Evolutionary conservation across 2,113 vertebrate genomes (phyloP), one percentile per base, ranked within the genome.

Genomic region (Forbesichthys agassizii): DNA sequence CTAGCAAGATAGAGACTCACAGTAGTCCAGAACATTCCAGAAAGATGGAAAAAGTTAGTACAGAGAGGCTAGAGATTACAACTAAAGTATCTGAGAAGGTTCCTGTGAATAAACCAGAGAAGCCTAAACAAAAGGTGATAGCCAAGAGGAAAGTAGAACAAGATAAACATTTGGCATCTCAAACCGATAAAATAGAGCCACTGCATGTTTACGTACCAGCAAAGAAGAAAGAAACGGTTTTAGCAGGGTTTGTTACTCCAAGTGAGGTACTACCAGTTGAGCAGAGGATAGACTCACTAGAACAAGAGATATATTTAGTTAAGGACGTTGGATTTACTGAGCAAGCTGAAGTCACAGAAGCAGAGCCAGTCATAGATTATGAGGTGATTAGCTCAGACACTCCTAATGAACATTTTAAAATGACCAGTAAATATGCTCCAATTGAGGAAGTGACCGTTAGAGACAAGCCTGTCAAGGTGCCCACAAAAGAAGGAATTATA

Each of bases 351-450:
- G 18, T 16, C 46, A 63, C 51, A 9, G 20, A 36, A 3, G 18
- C 56, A 9, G 53, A 73, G 42, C 48, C 68, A 4, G 9, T 33
- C 18, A 3, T 12, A 0, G 27, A 52, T 14, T n/a, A 68, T 1
- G 13, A 33, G 0, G 11, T 64, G 9, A 10, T n/a, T 1, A 64
- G 2, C 10, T 56, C 69, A 12, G 11, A 48, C 52, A 0, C 16
- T 60, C 56, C 62, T 36, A 59, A 78, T 9, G 20, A 72, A 11
- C 8, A 64, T 3, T 59, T 54, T 33, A n/a, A 71, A 53, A 64
- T 66, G 14, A 63, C 10, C 5, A 9, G 49, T 2, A 14, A 67
- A 9, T 33, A 47, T 4, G 20, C 48, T 14, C 53, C 61, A 14
- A 51, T n/a, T 2, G 60, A 10, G 9, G n/a, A 33, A 9, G 49